Base-by-base conservation (phyloP, 2,113 vertebrate genomes). In the Chaetodon trifascialis region DNA sequence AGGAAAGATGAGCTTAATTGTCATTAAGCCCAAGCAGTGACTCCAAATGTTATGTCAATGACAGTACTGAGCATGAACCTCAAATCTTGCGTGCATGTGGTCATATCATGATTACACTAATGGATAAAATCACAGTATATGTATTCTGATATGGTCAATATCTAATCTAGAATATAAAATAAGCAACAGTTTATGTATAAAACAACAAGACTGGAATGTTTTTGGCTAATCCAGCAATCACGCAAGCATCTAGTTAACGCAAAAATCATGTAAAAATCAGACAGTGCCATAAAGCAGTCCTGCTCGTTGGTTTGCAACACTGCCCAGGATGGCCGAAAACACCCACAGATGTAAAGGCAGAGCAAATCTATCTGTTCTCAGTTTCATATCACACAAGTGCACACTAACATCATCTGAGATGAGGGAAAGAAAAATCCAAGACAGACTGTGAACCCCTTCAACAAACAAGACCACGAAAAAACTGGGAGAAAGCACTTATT, bases 401-500 rank as follows among this genome's bases (percentile, higher is more conserved):
- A 19, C 25, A 40, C 42, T 21, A 34, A 52, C 46, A 62, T n/a
- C 11, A 34, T 19, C 7, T 55, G 11, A 23, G 10, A 52, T 66
- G 25, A 21, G 68, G 7, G 17, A 52, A 67, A 46, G 0, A 52
- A 0, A 65, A 21, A 72, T 51, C 3, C 44, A 16, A 55, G 69
- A 51, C 17, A 62, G 19, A 46, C 15, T 21, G 21, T 46, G 11
- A 71, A 56, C 47, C 25, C 7, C 55, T n/a, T 60, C n/a, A 51
- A 66, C 52, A 64, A 71, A 58, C 17, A 62, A 51, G 56, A 79
- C 52, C 47, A 64, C 3, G 30, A 40, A 44, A n/a, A 46, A 63
- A 23, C 11, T 54, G 62, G 11, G 7, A 79, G 44, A 46, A 71
- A 74, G 9, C 62, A 69, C 46, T 71, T 84, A 68, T 64, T 85